Evolutionary conservation across 2,113 vertebrate species (phyloP).

Genomic region (Cebus imitator): DNA sequence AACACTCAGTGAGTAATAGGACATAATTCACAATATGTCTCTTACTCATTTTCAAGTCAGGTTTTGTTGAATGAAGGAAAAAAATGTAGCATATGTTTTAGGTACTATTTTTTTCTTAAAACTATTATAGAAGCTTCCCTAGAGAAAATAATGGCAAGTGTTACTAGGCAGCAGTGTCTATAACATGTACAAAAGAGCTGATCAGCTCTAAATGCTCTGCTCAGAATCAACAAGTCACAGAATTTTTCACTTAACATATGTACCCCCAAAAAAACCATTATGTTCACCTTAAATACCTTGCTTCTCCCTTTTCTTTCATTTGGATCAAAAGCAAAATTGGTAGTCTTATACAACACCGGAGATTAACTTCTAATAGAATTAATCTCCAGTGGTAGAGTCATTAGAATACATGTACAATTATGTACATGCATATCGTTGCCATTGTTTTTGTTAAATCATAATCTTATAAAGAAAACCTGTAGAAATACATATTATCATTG

Average conservation of each 20-base stretch:
- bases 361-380: slow-evolving; percentile 10
- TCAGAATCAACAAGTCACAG: not conserved
- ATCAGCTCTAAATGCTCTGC: not conserved
- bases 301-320: slow-evolving; percentile 7
- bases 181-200: not conserved
- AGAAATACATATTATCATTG: not conserved
- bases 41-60: slow-evolving; percentile 22
- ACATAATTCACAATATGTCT: slow-evolving; percentile 17
- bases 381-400: not conserved
- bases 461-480: not conserved
- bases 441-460: not conserved
- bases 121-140: not conserved
- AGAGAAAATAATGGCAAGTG: not conserved
- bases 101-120: not conserved
- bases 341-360: not conserved
- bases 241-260: not conserved
- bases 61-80: not conserved
- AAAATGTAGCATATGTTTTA: not conserved
- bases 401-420: not conserved
- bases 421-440: not conserved
- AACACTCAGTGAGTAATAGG: not conserved
- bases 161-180: not conserved
- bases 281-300: not conserved
- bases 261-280: slow-evolving; percentile 31
- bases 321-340: slow-evolving; percentile 42